Conservation (phyloP, 2,888 invertebrate genomes). For the Stenichneumon culpator region DNA sequence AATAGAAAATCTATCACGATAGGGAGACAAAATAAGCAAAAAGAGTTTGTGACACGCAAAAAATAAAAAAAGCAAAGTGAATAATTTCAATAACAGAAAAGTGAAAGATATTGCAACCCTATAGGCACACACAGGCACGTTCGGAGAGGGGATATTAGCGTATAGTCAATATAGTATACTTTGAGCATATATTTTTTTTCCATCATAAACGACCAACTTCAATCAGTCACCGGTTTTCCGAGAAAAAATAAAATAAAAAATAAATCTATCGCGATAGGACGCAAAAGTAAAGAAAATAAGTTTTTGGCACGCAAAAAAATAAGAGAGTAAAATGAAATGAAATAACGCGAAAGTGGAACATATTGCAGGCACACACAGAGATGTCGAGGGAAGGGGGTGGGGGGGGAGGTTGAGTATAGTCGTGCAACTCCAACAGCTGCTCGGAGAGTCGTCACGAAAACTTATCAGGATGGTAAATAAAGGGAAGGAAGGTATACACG, state of each 20-base stretch:
- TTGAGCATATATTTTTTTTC: no score
- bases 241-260: no score
- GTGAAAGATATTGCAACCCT: not conserved
- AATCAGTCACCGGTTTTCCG: no score
- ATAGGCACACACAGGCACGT: not conserved
- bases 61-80: no score
- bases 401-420: not conserved
- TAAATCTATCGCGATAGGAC: no score
- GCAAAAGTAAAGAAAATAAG: no score
- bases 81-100: not conserved
- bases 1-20: not conserved
- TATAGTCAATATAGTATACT: not conserved
- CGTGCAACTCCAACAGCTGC: constrained; percentile 31
- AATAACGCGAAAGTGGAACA: not conserved
- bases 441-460: constrained; percentile 45
- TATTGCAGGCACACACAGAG: not conserved
- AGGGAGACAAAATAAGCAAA: not conserved
- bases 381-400: not conserved
- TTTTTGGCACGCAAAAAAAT: no score
- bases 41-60: not conserved
- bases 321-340: not conserved
- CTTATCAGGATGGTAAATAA: constrained; percentile 52
- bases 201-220: no score
- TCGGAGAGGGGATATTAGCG: not conserved
- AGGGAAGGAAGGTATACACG: constrained; percentile 21